These are phyloP conservation scores for Phytoseiulus persimilis DNA, from an alignment of 2,888 invertebrate species.

Conservation along the genomic window DNA sequence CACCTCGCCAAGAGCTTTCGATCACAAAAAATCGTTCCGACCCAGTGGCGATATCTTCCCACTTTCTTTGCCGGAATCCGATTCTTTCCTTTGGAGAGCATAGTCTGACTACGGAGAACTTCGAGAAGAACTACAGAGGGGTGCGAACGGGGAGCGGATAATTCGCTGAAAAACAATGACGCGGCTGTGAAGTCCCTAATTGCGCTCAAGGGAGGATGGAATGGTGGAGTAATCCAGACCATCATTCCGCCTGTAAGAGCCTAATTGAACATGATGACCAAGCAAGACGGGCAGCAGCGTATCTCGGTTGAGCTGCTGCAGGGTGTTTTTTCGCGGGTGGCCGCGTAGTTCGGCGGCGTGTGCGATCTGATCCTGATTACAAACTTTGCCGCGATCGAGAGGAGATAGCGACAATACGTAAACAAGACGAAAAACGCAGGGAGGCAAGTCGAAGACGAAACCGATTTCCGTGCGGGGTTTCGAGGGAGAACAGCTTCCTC, in stretches of 20 bases:
- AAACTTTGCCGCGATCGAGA: background rate
- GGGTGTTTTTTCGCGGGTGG: background rate
- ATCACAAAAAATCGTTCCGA: no score
- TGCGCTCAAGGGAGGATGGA: background rate
- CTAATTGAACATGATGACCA: background rate
- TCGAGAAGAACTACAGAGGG: no score
- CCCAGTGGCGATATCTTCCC: no score
- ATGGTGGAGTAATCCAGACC: background rate
- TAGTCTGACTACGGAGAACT: no score
- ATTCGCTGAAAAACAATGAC: background rate
- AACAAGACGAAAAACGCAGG: background rate
- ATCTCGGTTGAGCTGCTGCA: background rate
- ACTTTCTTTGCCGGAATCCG: no score
- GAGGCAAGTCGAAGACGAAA: background rate
- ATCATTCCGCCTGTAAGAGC: background rate
- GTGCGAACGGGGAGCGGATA: background rate
- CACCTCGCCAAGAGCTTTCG: no score
- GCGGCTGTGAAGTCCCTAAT: background rate
- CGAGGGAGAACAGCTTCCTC: no score
- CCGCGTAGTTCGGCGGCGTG: background rate
- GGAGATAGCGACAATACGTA: background rate
- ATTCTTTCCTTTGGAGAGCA: no score
- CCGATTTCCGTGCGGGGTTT: no score
- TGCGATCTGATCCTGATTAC: background rate
- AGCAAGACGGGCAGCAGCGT: background rate